Base-by-base conservation (phyloP, 1,140 invertebrate species). In the Artemia franciscana region DNA sequence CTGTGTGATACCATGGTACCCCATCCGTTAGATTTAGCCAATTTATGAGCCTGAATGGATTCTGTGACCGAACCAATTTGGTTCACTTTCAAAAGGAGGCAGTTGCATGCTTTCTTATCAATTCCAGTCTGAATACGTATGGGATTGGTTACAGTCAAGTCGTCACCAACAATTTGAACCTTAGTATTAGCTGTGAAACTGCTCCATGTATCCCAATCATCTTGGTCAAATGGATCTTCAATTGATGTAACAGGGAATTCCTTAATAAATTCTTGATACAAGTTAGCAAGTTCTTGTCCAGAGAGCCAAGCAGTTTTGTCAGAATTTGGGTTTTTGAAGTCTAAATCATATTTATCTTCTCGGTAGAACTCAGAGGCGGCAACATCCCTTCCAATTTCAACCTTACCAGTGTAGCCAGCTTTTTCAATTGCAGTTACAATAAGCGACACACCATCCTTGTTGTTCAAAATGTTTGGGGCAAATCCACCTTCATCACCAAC, bases 401-500 rank as follows among this genome's bases (percentile, higher is more conserved):
- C 78, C 74, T 91, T 90, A 65, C 89, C 91, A 68, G 84, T 87
- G 74, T 95, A 96, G 39, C 91, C 90, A 73, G 90, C 89, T 70
- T 89, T 88, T 66, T 84, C 84, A 70, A 98, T 97, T 65, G 95
- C 92, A 69, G 86, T 83, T 25, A 81, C 83, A 67, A 98, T 86
- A 3, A 98, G 79, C 66, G 81, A 82, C 3, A 98, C 77, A 72
- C 78, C 79, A 79, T 98, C 93, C 71, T 93, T 91, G 76, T 95
- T 95, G 72, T 92, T 89, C 65, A 85, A 81, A 73, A 98, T 96
- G 73, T 98, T 97, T 30, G 95, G 96, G 60, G 95, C 95, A 75
- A 99, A 99, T 67, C 95, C 95, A 78, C 96, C 95, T 73, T 99
- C 95, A 78, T 99, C 95, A 67, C 95, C 95, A 26, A 99, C 94